phyloP scores from a whole-genome alignment of 2,888 invertebrate genomes.

The Drosophila melanosoma region DNA sequence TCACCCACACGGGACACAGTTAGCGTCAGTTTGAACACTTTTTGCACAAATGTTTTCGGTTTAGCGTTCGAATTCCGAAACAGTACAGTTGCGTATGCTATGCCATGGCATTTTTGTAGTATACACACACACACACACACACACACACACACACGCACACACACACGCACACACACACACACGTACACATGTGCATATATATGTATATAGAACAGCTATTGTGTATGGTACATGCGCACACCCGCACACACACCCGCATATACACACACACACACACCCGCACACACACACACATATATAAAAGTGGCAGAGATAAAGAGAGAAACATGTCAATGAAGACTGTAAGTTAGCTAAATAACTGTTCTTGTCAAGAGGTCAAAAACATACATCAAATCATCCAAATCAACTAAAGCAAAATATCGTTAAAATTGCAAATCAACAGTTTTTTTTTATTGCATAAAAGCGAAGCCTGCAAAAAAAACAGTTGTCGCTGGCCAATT shows the following conservation, averaged over 20 bases:
- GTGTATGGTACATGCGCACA: constrained; percentile 65
- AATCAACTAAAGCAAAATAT: constrained; percentile 10
- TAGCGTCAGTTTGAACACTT: constrained; percentile 68
- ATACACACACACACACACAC: constrained; percentile 42
- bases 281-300: not conserved
- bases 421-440: not conserved
- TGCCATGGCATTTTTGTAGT: constrained; percentile 69
- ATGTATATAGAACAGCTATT: constrained; percentile 16
- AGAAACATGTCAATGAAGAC: not conserved
- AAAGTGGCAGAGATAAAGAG: not conserved
- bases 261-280: constrained; percentile 4
- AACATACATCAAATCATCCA: constrained; percentile 35
- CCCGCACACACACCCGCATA: constrained; percentile 52
- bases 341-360: constrained; percentile 21
- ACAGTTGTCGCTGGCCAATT: not conserved
- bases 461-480: not conserved
- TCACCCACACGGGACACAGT: constrained; percentile 27
- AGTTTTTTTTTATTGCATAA: not conserved
- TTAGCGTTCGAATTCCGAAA: constrained; percentile 73
- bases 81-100: constrained; percentile 79
- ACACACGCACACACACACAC: constrained; percentile 10
- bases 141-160: constrained; percentile 25
- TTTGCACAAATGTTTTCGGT: constrained; percentile 76
- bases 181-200: constrained; percentile 17
- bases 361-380: constrained; percentile 49